Percentiles rank a stretch among this genome's conserved stretches.
Conservation (phyloP, 1,140 invertebrate species). For the Heliothis subflexa region DNA sequence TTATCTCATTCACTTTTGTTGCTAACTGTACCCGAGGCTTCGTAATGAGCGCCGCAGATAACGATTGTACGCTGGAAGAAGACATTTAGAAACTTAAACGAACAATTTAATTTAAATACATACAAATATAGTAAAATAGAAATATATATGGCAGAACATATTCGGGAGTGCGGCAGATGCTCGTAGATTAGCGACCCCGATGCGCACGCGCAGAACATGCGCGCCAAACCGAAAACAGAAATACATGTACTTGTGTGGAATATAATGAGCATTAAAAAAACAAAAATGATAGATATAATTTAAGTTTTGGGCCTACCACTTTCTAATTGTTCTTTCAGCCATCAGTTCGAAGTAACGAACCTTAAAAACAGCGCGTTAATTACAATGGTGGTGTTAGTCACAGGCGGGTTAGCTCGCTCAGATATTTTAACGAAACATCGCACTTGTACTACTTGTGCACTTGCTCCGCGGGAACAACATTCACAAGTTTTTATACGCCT, state of each 20-base stretch:
- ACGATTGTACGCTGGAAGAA: constrained; percentile 15
- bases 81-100: constrained; percentile 48
- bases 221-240: not conserved
- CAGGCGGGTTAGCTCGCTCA: constrained; percentile 21
- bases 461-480: constrained; percentile 30
- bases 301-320: not conserved
- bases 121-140: constrained; percentile 49
- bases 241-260: constrained; percentile 1
- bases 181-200: constrained; percentile 52
- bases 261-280: not conserved
- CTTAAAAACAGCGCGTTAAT: constrained; percentile 30
- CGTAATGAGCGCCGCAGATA: constrained; percentile 33
- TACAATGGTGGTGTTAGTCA: constrained; percentile 18
- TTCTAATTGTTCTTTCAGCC: constrained; percentile 32
- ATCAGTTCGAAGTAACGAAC: constrained; percentile 33
- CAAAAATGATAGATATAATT: not conserved
- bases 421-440: constrained; percentile 33
- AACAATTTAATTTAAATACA: constrained; percentile 52
- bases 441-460: constrained; percentile 32
- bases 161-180: constrained; percentile 38
- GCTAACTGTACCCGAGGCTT: constrained; percentile 25
- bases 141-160: constrained; percentile 37
- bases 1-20: constrained; percentile 22
- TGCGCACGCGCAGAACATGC: constrained; percentile 53
- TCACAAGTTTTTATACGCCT: constrained; percentile 58